Evolutionary conservation across 1,140 invertebrate species (phyloP).

Genomic region (Drosophila ambigua): DNA sequence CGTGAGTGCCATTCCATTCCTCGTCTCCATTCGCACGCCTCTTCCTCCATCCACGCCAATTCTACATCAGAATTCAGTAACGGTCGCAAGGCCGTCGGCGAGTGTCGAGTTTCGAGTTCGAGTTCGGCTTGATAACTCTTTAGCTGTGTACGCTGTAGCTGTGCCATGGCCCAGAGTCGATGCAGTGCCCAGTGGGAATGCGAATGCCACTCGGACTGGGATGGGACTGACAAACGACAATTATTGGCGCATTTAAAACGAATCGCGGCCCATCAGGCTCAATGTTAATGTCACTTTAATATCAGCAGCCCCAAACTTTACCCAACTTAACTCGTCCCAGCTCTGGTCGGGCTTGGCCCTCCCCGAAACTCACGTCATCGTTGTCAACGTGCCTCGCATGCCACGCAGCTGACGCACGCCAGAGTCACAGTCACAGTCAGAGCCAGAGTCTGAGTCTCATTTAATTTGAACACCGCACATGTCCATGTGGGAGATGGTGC

Average conservation of each 20-base stretch:
- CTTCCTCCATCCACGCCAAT: conserved; percentile 18
- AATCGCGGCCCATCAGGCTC: conserved; percentile 71
- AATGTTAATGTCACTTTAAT: conserved; percentile 78
- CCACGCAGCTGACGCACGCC: conserved; percentile 35
- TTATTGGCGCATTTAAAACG: conserved; percentile 73
- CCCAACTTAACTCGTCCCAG: conserved; percentile 13
- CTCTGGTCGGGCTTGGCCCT: conserved; percentile 45
- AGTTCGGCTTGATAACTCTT: conserved; percentile 60
- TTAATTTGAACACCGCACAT: conserved; percentile 52
- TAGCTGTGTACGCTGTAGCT: conserved; percentile 21
- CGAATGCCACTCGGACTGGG: conserved; percentile 8
- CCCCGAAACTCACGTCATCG: conserved; percentile 59
- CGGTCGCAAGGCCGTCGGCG: conserved; percentile 65
- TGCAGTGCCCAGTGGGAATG: conserved; percentile 49
- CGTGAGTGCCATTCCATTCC: background rate
- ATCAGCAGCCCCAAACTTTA: conserved; percentile 38
- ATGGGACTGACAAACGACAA: conserved; percentile 48
- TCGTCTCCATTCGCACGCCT: background rate
- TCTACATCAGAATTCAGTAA: conserved; percentile 80
- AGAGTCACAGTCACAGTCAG: background rate
- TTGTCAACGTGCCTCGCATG: conserved; percentile 70
- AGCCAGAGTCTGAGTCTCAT: conserved; percentile 39
- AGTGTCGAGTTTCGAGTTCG: conserved; percentile 4
- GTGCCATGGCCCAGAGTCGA: conserved; percentile 21
- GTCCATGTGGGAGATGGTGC: conserved; percentile 30